Conservation (phyloP, 2,113 vertebrate genomes). For the Tupaia tana region DNA sequence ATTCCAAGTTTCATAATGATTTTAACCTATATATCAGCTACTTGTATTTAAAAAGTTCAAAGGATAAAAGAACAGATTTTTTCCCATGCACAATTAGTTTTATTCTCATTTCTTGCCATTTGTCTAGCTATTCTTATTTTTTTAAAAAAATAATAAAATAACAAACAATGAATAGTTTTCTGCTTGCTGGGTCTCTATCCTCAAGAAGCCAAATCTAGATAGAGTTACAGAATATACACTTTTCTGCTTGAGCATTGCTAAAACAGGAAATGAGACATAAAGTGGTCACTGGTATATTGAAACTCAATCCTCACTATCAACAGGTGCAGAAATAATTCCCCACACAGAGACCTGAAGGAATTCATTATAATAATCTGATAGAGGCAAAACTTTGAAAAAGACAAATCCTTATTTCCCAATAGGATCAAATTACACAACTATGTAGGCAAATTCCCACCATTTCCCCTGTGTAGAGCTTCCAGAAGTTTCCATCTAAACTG, state of each 20-base stretch:
- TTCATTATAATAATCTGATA: not conserved
- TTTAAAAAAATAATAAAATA: not conserved
- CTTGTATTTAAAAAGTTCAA: constrained; percentile 48
- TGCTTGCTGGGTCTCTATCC: not conserved
- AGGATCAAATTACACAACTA: not conserved
- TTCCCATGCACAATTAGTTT: constrained; percentile 17
- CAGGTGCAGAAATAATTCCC: not conserved
- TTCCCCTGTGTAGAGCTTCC: not conserved
- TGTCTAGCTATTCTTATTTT: not conserved
- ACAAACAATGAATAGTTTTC: constrained; percentile 24
- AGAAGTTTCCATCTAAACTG: not conserved
- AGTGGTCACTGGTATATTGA: not conserved
- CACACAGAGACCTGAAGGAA: not conserved
- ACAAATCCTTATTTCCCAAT: constrained; percentile 6
- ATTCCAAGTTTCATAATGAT: constrained; percentile 72
- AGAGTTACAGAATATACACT: not conserved
- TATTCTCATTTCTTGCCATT: constrained; percentile 31
- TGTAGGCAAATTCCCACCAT: not conserved
- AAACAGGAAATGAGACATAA: not conserved
- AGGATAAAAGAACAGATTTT: constrained; percentile 26
- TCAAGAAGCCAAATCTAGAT: not conserved
- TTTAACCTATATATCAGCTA: constrained; percentile 65
- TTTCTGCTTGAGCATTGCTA: not conserved
- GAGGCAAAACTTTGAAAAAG: constrained; percentile 11
- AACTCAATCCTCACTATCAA: not conserved